These are phyloP conservation scores for Ctena decussata DNA, from an alignment of 2,888 invertebrate genomes.

Conservation along the genomic window DNA sequence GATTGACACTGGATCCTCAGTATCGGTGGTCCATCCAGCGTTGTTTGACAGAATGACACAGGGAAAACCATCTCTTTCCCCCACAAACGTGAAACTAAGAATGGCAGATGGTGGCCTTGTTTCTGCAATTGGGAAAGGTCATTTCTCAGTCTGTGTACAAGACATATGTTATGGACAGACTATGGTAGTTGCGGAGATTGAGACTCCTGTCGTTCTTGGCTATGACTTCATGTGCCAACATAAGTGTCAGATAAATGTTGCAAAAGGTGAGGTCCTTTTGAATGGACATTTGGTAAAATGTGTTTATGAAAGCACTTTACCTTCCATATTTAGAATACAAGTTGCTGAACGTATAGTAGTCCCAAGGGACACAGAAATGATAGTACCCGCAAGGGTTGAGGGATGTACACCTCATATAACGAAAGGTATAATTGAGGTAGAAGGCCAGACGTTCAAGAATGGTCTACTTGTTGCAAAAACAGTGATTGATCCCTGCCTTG, in stretches of 20 bases:
- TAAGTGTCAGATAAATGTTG: constrained; percentile 8
- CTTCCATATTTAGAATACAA: neutral
- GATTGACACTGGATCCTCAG: constrained; percentile 2
- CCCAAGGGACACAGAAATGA: neutral
- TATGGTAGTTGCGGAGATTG: constrained; percentile 6
- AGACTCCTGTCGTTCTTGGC: constrained; percentile 8
- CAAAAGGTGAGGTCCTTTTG: neutral
- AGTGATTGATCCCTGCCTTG: neutral
- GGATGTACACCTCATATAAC: neutral
- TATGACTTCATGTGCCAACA: constrained; percentile 9
- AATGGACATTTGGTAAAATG: neutral
- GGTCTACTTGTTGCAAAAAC: constrained; percentile 6
- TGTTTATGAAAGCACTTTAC: neutral
- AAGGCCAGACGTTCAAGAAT: neutral
- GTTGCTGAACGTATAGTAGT: neutral
- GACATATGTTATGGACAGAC: neutral
- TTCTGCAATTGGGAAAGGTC: neutral
- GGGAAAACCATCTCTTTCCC: too few relatives aligned
- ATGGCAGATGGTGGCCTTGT: constrained; percentile 6
- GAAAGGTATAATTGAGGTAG: neutral
- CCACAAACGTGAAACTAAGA: neutral
- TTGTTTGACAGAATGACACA: neutral
- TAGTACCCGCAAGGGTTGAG: neutral
- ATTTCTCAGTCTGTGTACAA: neutral
- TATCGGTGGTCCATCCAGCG: neutral